Evolutionary conservation across 2,113 vertebrate species (phyloP).

Genomic region (Leucoraja erinaceus): DNA sequence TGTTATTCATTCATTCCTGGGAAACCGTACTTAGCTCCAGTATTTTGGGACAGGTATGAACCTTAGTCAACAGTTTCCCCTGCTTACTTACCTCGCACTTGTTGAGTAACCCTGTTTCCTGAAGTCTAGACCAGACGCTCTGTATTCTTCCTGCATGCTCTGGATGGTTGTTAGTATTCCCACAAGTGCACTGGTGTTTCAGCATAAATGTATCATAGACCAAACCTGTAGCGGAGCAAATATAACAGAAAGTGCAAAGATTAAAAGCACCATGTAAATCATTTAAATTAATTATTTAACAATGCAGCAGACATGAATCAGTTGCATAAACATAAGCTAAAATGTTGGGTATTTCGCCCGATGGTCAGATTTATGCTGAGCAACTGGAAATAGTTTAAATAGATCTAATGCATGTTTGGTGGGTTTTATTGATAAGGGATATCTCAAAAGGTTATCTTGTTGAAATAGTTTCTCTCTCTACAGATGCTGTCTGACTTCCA

Average conservation of each 20-base stretch:
- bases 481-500: background rate
- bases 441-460: too few relatives aligned
- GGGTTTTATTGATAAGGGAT: background rate
- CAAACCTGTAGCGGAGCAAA: slow-evolving; percentile 53
- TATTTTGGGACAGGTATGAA: slow-evolving; percentile 1
- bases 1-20: slow-evolving; percentile 24
- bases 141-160: slow-evolving; percentile 81
- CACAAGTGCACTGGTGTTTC: slow-evolving; percentile 80
- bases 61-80: background rate
- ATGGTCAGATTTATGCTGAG: background rate
- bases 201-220: slow-evolving; percentile 74
- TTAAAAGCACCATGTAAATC: background rate
- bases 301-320: background rate
- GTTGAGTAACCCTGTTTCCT: slow-evolving; percentile 74
- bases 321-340: background rate
- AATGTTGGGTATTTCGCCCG: too few relatives aligned
- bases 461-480: background rate
- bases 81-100: slow-evolving; percentile 69
- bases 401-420: background rate
- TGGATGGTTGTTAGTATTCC: slow-evolving; percentile 75
- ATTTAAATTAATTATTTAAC: background rate
- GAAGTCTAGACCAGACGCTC: slow-evolving; percentile 81
- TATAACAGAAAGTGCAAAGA: background rate
- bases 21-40: slow-evolving; percentile 12
- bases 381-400: background rate